Conservation (phyloP, 1,140 invertebrate genomes). For the Musca vetustissima region DNA sequence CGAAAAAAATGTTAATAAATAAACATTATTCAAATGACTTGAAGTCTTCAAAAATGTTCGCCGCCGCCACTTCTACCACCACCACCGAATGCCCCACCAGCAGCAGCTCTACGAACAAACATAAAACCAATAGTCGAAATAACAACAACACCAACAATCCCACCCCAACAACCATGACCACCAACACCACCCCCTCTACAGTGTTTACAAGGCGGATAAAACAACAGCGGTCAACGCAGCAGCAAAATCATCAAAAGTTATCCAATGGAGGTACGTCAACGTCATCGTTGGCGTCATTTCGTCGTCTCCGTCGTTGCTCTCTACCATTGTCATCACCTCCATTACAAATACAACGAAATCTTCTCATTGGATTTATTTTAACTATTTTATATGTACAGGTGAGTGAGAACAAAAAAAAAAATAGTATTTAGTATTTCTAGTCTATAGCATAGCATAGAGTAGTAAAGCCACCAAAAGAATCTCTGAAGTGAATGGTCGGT, state of each 20-base stretch:
- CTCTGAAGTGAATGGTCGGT: background rate
- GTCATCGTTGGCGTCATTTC: background rate
- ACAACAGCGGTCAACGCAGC: background rate
- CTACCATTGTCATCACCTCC: background rate
- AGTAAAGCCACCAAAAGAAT: background rate
- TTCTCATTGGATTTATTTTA: constrained; percentile 33
- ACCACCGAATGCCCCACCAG: no score
- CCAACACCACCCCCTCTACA: background rate
- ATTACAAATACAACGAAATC: constrained; percentile 28
- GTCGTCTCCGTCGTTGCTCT: background rate
- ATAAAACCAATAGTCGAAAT: constrained; percentile 1
- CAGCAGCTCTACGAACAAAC: background rate
- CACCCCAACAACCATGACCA: background rate
- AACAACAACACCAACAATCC: no score
- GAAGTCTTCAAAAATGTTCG: no score
- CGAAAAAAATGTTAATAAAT: no score
- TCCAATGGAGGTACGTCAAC: constrained; percentile 3
- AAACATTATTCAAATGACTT: no score
- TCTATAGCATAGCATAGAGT: background rate
- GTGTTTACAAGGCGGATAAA: constrained; percentile 16
- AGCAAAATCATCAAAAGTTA: background rate
- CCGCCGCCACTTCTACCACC: no score
- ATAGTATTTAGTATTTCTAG: no score
- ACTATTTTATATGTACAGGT: constrained; percentile 30
- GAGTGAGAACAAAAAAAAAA: background rate